Conservation (phyloP, 1,140 invertebrate genomes). For the Bombus waltoni region DNA sequence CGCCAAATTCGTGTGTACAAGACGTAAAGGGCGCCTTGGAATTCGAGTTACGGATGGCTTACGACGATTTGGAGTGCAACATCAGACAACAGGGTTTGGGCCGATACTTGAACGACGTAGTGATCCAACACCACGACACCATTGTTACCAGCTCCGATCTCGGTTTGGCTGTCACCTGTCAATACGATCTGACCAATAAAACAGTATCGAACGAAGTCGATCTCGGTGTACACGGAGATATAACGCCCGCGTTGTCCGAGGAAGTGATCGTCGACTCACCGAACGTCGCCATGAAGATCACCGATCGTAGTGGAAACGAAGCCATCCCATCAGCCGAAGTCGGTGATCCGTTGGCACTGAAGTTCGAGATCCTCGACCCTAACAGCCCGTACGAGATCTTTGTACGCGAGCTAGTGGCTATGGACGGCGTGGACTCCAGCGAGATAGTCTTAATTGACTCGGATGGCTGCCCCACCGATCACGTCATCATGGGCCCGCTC, state of each 20-base stretch:
- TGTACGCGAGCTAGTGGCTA: constrained; percentile 95
- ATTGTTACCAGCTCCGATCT: constrained; percentile 97
- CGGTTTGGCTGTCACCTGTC: constrained; percentile 95
- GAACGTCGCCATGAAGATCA: constrained; percentile 97
- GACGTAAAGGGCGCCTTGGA: constrained; percentile 93
- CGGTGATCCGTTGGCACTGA: constrained; percentile 93
- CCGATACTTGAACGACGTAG: constrained; percentile 93
- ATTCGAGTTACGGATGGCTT: constrained; percentile 95
- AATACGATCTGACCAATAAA: constrained; percentile 96
- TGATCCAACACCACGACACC: constrained; percentile 97
- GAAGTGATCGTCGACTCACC: constrained; percentile 95
- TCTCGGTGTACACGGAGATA: constrained; percentile 93
- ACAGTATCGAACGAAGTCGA: constrained; percentile 96
- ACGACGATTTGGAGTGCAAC: constrained; percentile 95
- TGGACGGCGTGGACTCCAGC: constrained; percentile 95
- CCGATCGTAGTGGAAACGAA: constrained; percentile 91
- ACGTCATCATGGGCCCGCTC: constrained; percentile 95
- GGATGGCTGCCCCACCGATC: constrained; percentile 95
- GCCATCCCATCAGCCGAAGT: constrained; percentile 92
- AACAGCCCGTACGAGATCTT: constrained; percentile 97
- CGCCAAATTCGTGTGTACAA: constrained; percentile 94
- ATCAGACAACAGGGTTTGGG: constrained; percentile 92
- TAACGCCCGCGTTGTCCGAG: constrained; percentile 90
- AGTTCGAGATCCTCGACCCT: constrained; percentile 95
- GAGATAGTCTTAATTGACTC: constrained; percentile 96